These are phyloP conservation scores for Aphelenchoides besseyi DNA, from an alignment of 1,140 invertebrate genomes.

Conservation along the genomic window DNA sequence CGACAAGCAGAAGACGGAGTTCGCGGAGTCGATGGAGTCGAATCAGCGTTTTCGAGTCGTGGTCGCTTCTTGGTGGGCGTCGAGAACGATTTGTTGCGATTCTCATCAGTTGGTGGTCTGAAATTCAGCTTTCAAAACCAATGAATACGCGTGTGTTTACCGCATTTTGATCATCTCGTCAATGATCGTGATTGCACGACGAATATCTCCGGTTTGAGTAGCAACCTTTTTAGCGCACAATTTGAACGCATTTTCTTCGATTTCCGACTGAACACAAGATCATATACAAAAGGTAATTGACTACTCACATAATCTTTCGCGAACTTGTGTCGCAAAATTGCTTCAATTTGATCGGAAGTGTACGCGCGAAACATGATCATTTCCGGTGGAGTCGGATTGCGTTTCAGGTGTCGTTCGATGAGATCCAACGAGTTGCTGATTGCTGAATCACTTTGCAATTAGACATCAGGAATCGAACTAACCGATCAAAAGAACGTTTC, in stretches of 20 bases:
- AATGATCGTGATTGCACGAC: slow-evolving; percentile 75
- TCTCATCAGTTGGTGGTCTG: slow-evolving; percentile 1
- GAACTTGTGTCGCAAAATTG: slow-evolving; percentile 78
- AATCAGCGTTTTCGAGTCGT: neutral
- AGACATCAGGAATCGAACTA: neutral
- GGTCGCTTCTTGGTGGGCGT: slow-evolving; percentile 15
- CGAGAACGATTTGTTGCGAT: neutral
- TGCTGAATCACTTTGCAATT: slow-evolving; percentile 53
- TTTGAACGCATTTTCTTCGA: slow-evolving; percentile 72
- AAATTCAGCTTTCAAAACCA: neutral
- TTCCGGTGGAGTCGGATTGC: slow-evolving; percentile 62
- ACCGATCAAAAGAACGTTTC: slow-evolving; percentile 79
- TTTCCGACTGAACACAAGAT: slow-evolving; percentile 45
- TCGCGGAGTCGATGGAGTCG: slow-evolving; percentile 25
- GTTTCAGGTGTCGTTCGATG: slow-evolving; percentile 73
- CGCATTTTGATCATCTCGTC: slow-evolving; percentile 18
- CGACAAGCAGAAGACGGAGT: slow-evolving; percentile 16
- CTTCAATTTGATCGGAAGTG: slow-evolving; percentile 79
- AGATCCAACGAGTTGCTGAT: slow-evolving; percentile 91
- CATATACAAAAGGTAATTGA: slow-evolving; percentile 20
- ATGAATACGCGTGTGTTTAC: neutral
- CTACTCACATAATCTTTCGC: slow-evolving; percentile 66
- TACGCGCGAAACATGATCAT: slow-evolving; percentile 90
- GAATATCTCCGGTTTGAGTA: slow-evolving; percentile 84
- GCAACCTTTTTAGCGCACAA: slow-evolving; percentile 91